A percentile compares a stretch with the other conserved stretches of the same genome.
phyloP scores from a whole-genome alignment of 2,888 invertebrate genomes.

The Hypomecis punctinalis region DNA sequence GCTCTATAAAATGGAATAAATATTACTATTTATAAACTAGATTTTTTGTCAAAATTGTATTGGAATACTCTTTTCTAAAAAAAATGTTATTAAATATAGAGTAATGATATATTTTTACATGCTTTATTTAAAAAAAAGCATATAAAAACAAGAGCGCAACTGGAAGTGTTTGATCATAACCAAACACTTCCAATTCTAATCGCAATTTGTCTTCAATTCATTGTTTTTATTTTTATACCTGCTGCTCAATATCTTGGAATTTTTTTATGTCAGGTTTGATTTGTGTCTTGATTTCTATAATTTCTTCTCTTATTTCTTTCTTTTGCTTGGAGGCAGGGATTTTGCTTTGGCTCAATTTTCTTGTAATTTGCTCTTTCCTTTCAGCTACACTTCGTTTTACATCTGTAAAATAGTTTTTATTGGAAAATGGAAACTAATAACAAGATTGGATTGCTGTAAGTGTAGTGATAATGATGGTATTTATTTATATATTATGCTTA shows the following conservation, averaged over 20 bases:
- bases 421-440: too few relatives aligned
- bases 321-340: constrained; percentile 90
- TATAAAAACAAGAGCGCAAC: too few relatives aligned
- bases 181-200: too few relatives aligned
- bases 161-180: constrained; percentile 33
- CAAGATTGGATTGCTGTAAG: too few relatives aligned
- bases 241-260: constrained; percentile 81
- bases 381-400: constrained; percentile 90
- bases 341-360: constrained; percentile 88
- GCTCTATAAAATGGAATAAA: constrained; percentile 53
- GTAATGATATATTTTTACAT: too few relatives aligned
- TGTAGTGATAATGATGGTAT: too few relatives aligned
- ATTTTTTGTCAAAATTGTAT: not conserved
- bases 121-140: too few relatives aligned
- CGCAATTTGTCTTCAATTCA: too few relatives aligned
- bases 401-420: constrained; percentile 50
- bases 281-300: constrained; percentile 89
- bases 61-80: too few relatives aligned
- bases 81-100: too few relatives aligned
- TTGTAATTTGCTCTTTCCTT: constrained; percentile 90
- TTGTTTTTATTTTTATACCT: too few relatives aligned
- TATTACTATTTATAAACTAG: constrained; percentile 27
- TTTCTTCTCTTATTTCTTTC: constrained; percentile 90
- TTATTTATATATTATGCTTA: too few relatives aligned
- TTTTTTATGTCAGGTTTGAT: constrained; percentile 84